Conservation (phyloP, 2,797 vertebrate species). For the Enteromius fasciolatus region DNA sequence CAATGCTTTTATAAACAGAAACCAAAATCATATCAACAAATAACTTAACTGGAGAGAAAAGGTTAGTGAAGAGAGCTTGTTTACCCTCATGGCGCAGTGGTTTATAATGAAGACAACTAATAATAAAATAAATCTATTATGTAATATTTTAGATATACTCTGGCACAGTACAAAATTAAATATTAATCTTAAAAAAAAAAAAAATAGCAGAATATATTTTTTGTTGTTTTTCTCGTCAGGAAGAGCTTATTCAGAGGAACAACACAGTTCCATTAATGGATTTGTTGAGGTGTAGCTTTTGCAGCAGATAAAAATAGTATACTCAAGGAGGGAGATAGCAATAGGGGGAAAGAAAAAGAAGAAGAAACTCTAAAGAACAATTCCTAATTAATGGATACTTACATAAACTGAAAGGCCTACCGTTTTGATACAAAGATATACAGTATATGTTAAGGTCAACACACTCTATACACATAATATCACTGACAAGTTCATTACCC, state of each 20-base stretch:
- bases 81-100: slow-evolving; percentile 32
- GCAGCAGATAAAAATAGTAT: slow-evolving; percentile 42
- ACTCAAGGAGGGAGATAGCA: neutral
- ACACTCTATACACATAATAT: slow-evolving; percentile 44
- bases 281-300: slow-evolving; percentile 24
- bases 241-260: slow-evolving; percentile 53
- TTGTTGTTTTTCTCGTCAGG: slow-evolving; percentile 21
- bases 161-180: slow-evolving; percentile 60
- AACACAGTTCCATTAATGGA: slow-evolving; percentile 36
- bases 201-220: slow-evolving; percentile 42
- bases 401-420: slow-evolving; percentile 9
- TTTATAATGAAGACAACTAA: slow-evolving; percentile 43
- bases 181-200: slow-evolving; percentile 47
- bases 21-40: slow-evolving; percentile 24
- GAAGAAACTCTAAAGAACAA: neutral
- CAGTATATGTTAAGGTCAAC: slow-evolving; percentile 44
- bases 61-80: slow-evolving; percentile 1
- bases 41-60: slow-evolving; percentile 26
- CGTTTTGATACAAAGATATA: slow-evolving; percentile 35
- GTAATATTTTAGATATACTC: slow-evolving; percentile 54
- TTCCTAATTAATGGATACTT: slow-evolving; percentile 33
- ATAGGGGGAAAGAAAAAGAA: neutral
- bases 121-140: slow-evolving; percentile 60
- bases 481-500: slow-evolving; percentile 34
- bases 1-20: slow-evolving; percentile 8